These are phyloP conservation scores for Idaea biselata DNA, from an alignment of 2,888 invertebrate genomes.

Conservation along the genomic window DNA sequence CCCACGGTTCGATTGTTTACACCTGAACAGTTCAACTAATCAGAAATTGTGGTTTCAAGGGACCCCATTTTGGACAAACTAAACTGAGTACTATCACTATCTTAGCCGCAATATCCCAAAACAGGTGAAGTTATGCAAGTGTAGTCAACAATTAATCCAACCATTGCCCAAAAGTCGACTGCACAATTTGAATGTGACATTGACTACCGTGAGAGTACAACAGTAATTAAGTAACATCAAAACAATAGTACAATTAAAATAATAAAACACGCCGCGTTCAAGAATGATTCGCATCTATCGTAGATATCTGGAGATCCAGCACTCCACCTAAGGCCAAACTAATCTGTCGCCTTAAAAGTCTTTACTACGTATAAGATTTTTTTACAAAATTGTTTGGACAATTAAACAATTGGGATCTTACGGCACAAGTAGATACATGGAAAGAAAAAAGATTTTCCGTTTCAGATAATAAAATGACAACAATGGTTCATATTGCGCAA, in stretches of 20 bases:
- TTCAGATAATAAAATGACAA: slow-evolving; percentile 80
- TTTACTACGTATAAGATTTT: slow-evolving; percentile 12
- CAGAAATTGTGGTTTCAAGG: not conserved
- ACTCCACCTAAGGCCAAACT: slow-evolving; percentile 37
- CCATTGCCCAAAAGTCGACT: slow-evolving; percentile 45
- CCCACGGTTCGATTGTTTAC: slow-evolving; percentile 22
- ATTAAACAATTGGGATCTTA: slow-evolving; percentile 77
- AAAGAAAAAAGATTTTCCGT: slow-evolving; percentile 79
- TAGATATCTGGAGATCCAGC: slow-evolving; percentile 13
- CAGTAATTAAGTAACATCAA: slow-evolving; percentile 43
- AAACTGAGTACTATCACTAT: not conserved
- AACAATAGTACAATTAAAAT: slow-evolving; percentile 64
- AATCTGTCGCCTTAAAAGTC: slow-evolving; percentile 53
- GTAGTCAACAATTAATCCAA: slow-evolving; percentile 38
- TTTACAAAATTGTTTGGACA: slow-evolving; percentile 62
- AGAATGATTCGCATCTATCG: slow-evolving; percentile 22
- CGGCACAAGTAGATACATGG: slow-evolving; percentile 60
- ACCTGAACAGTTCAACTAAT: not conserved
- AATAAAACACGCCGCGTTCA: slow-evolving; percentile 35
- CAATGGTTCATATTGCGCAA: slow-evolving; percentile 74
- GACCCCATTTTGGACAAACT: not conserved
- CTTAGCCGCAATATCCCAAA: slow-evolving; percentile 12
- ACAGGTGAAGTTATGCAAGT: slow-evolving; percentile 19
- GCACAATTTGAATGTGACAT: slow-evolving; percentile 58
- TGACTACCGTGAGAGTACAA: slow-evolving; percentile 56